phyloP scores from a whole-genome alignment of 2,113 vertebrate species.

The Hypocryptadius cinnamomeus region DNA sequence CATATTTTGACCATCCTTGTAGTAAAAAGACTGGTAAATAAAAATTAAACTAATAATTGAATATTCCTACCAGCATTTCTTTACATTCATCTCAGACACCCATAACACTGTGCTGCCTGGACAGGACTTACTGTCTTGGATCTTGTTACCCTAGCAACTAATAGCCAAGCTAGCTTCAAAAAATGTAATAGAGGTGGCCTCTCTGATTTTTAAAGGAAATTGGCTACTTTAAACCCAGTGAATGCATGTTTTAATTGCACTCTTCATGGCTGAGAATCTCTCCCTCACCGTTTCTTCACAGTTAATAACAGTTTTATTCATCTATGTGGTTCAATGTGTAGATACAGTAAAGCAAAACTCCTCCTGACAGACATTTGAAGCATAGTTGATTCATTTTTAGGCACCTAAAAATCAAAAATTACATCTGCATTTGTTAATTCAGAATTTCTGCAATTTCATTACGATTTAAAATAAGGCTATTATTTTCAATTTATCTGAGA shows the following conservation, averaged over 20 bases:
- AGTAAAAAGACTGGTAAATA: background rate
- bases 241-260: slow-evolving; percentile 59
- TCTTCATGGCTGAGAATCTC: slow-evolving; percentile 26
- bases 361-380: background rate
- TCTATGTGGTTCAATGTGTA: background rate
- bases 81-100: background rate
- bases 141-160: slow-evolving; percentile 73
- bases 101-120: background rate
- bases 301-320: background rate
- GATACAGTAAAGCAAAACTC: background rate
- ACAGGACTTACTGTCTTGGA: background rate
- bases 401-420: background rate
- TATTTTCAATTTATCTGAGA: background rate
- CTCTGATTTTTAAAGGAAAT: slow-evolving; percentile 64
- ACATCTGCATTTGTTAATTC: background rate
- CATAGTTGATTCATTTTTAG: background rate
- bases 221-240: slow-evolving; percentile 54
- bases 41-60: background rate
- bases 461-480: background rate
- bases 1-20: background rate
- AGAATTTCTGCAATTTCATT: background rate
- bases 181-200: slow-evolving; percentile 51
- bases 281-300: background rate
- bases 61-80: background rate
- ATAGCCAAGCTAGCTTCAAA: slow-evolving; percentile 56